Conservation (phyloP, 2,797 vertebrate species). For the Melanotaenia trifasciata region DNA sequence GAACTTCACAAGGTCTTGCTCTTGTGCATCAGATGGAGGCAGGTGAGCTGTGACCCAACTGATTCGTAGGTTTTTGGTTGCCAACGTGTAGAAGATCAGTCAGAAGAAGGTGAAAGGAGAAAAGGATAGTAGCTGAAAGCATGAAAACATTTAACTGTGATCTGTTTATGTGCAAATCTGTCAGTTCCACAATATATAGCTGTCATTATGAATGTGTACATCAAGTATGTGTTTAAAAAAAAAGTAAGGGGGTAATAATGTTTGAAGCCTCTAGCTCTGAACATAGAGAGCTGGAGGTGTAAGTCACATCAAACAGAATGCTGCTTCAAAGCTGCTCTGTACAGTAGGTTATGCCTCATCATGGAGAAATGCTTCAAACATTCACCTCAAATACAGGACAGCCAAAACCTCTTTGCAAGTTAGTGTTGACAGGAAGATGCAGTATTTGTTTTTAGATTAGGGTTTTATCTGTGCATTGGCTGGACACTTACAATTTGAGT, state of each 20-base stretch:
- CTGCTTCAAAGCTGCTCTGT: slow-evolving; percentile 73
- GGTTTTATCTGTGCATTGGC: slow-evolving; percentile 15
- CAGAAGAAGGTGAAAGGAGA: neutral
- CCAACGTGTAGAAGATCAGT: slow-evolving; percentile 28
- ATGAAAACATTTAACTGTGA: neutral
- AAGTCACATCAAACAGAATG: slow-evolving; percentile 72
- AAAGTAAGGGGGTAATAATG: slow-evolving; percentile 32
- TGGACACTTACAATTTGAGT: neutral
- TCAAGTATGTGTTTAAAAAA: slow-evolving; percentile 26
- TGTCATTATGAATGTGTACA: slow-evolving; percentile 9
- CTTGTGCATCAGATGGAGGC: slow-evolving; percentile 24
- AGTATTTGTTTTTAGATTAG: slow-evolving; percentile 19
- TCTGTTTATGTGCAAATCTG: neutral
- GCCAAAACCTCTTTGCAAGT: slow-evolving; percentile 41
- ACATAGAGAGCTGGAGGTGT: slow-evolving; percentile 62
- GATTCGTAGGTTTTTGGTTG: slow-evolving; percentile 38
- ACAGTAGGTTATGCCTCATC: slow-evolving; percentile 48
- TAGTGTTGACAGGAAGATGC: slow-evolving; percentile 8
- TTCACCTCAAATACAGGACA: slow-evolving; percentile 40
- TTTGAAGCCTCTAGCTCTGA: slow-evolving; percentile 58
- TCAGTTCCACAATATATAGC: neutral
- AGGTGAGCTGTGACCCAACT: slow-evolving; percentile 42
- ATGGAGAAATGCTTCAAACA: slow-evolving; percentile 62
- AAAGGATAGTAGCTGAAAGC: slow-evolving; percentile 1
- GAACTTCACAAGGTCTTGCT: slow-evolving; percentile 31